Evolutionary conservation across 2,797 vertebrate genomes (phyloP), one percentile per base, ranked within the genome.

Genomic region (Moxostoma hubbsi): DNA sequence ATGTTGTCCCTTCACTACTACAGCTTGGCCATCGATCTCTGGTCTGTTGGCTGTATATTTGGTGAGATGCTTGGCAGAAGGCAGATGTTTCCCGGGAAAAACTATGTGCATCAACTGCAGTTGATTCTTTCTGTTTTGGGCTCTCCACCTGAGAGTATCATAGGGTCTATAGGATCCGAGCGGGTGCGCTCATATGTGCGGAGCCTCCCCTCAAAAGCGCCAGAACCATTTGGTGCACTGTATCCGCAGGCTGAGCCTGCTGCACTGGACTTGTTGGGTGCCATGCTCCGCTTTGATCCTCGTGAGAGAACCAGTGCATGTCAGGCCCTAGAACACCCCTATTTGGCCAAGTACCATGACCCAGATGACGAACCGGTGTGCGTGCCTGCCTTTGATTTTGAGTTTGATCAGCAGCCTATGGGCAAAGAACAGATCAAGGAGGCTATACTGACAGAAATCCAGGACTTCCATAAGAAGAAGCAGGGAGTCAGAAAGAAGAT

Each of bases 31-130:
- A 97, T 98, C 0, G 96, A 98, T 86, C 85, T 98, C 85, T 98
- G 96, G 96, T 97, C 96, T 0, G 96, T 97, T 15, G 96, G 96
- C 55, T 97, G 97, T 88, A 97, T 97, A 86, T 97, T 97, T 57
- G 96, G 95, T 0, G 96, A 97, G 89, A 97, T 97, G 96, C 88
- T 97, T 63, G 96, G 96, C 1, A 93, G 96, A 5, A 95, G 94
- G 74, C 96, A 96, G 89, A 93, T 97, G 63, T 97, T 97, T 83
- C 96, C 96, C 0, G 96, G 96, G 16, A 96, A 96, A 84, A 93
- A 98, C 87, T 98, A 97, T 0, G 93, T 97, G 6, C 96, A 98
- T 84, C 96, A 98, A 90, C 93, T 98, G 12, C 96, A 96, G 86
- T 93, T 97, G 58, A 97, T 98, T 85, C 90, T 98, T 89, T 94